Base-by-base conservation (phyloP, 1,140 invertebrate genomes). In the Solenopsis fugax region DNA sequence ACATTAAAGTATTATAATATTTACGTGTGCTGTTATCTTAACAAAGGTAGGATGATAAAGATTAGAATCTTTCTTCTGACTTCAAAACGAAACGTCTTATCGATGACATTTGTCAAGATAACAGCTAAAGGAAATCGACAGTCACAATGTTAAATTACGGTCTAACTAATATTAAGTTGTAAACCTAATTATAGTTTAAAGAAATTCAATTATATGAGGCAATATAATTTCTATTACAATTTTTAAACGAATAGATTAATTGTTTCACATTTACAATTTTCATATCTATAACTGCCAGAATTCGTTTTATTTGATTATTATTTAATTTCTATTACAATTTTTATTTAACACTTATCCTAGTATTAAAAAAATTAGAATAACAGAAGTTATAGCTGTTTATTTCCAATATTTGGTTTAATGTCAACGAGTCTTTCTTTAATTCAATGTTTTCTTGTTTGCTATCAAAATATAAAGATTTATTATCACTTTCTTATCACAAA, bases 31-130 rank as follows among this genome's bases (percentile, higher is more conserved):
- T 34, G 0, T 56, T 71, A 21, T 71, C 24, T 48, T 72, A 58
- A 1, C 2, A 54, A 72, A 58, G 6, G 21, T 37, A 24, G 5
- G 6, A 48, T 56, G 21, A 2, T 1, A 29, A 34, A 45, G 29
- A 82, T 82, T 48, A 72, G 60, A 50, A 58, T 60, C 24, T 45
- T 82, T 73, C 34, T 29, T 41, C 4, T 29, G 29, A 56, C 71
- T 71, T 48, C 7, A 18, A 82, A 82, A 73, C 2, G 4, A 7
- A 45, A 0, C 48, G 16, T 12, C 78, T 84, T 84, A 84, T 84
- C 80, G 4, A 48, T 56, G 69, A 62, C 48, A 24, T 50, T 37
- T 48, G 24, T 60, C 41, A 60, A 84, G 80, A 84, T 84, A 84
- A 50, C 45, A 16, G 9, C 4, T 34, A 13, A 75, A 73, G 13